phyloP scores from a whole-genome alignment of 2,797 vertebrate genomes.

The Chromobotia macracanthus region DNA sequence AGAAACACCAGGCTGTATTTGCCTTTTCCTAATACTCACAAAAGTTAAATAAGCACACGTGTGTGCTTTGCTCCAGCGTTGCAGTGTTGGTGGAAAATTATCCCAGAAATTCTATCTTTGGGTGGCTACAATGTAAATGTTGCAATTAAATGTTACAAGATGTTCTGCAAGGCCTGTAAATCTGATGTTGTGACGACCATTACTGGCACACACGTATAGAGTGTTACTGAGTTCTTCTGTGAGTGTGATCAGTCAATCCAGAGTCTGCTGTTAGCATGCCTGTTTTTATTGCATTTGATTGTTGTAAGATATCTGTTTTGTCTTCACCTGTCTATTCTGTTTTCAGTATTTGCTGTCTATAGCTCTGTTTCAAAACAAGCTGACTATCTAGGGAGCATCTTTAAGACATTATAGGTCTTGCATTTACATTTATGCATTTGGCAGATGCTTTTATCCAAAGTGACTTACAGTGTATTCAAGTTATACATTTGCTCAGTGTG shows the following conservation, averaged over 20 bases:
- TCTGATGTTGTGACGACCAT: constrained; percentile 24
- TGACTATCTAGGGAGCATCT: too few relatives aligned
- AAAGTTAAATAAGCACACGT: constrained; percentile 34
- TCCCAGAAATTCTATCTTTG: constrained; percentile 1
- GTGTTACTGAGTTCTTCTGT: too few relatives aligned
- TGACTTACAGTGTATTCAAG: too few relatives aligned
- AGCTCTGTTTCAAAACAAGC: too few relatives aligned
- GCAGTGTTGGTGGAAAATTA: constrained; percentile 4
- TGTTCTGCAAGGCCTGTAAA: constrained; percentile 24
- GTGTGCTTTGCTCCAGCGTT: neutral
- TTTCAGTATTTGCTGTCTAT: too few relatives aligned
- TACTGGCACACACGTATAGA: neutral
- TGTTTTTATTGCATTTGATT: neutral
- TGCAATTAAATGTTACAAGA: constrained; percentile 29
- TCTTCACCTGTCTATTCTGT: too few relatives aligned
- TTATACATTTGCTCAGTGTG: too few relatives aligned
- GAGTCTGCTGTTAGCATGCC: neutral
- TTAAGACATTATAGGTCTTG: too few relatives aligned
- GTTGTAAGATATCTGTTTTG: neutral
- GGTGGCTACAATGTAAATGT: constrained; percentile 13
- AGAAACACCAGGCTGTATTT: neutral
- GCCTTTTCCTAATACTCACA: constrained; percentile 12
- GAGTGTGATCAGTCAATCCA: neutral
- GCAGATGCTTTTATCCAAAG: too few relatives aligned
- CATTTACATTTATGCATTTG: too few relatives aligned